These are phyloP conservation scores for Pollenia amentaria DNA, from an alignment of 2,888 invertebrate genomes.

Conservation along the genomic window DNA sequence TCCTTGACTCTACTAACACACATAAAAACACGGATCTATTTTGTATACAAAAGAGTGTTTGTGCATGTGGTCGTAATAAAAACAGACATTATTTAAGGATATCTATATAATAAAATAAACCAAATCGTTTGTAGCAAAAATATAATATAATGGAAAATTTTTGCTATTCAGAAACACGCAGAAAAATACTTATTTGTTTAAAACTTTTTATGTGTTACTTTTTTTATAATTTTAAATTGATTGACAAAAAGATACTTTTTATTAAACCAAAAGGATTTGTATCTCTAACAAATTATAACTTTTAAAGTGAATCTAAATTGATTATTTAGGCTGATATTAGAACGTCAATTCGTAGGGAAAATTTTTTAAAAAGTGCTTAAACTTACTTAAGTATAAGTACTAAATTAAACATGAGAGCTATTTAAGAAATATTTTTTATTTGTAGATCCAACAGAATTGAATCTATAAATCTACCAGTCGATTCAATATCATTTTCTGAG, in stretches of 20 bases:
- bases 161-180: neutral
- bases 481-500: too few relatives aligned
- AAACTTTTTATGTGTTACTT: slow-evolving; percentile 6
- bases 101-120: slow-evolving; percentile 2
- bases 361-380: neutral
- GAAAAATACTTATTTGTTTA: slow-evolving; percentile 5
- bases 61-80: neutral
- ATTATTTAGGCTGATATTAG: neutral
- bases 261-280: slow-evolving; percentile 29
- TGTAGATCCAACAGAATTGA: too few relatives aligned
- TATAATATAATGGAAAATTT: neutral
- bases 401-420: too few relatives aligned
- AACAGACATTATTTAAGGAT: neutral
- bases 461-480: too few relatives aligned
- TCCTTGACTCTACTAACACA: slow-evolving; percentile 59
- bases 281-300: slow-evolving; percentile 12
- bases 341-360: neutral
- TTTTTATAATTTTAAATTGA: slow-evolving; percentile 31
- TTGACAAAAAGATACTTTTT: slow-evolving; percentile 32
- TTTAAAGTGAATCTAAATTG: slow-evolving; percentile 29
- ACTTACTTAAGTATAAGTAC: too few relatives aligned
- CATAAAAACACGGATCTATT: neutral
- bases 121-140: neutral
- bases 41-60: slow-evolving; percentile 2
- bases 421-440: too few relatives aligned